Conservation (phyloP, 2,888 invertebrate genomes). For the Polylopha cassiicola region DNA sequence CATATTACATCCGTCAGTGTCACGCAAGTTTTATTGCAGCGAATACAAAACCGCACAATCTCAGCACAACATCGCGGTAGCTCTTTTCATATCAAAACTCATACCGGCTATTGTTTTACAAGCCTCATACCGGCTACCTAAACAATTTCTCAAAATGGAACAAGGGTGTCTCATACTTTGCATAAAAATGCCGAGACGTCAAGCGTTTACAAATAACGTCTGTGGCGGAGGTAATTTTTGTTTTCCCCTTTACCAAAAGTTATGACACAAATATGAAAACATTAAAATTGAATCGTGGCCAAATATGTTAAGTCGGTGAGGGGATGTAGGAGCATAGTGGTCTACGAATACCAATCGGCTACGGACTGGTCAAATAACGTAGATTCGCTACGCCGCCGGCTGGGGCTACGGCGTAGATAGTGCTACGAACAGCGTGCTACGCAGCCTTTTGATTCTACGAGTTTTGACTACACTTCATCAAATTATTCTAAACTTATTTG, state of each 20-base stretch:
- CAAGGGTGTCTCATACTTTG: slow-evolving; percentile 57
- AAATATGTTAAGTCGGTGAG: slow-evolving; percentile 65
- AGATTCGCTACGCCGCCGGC: slow-evolving; percentile 17
- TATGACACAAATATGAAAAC: slow-evolving; percentile 71
- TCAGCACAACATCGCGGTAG: slow-evolving; percentile 39
- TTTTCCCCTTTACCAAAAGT: slow-evolving; percentile 64
- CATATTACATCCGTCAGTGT: slow-evolving; percentile 70
- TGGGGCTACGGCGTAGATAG: slow-evolving; percentile 59
- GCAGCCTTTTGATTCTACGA: slow-evolving; percentile 19
- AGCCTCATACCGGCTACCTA: slow-evolving; percentile 56
- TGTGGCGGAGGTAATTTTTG: slow-evolving; percentile 61
- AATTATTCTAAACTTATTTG: too few relatives aligned
- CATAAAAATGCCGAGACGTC: slow-evolving; percentile 70
- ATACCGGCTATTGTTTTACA: slow-evolving; percentile 39
- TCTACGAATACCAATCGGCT: slow-evolving; percentile 57
- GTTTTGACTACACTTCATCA: too few relatives aligned
- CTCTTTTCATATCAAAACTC: slow-evolving; percentile 45
- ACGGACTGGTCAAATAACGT: slow-evolving; percentile 29
- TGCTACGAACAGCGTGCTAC: slow-evolving; percentile 23
- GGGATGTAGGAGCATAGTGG: slow-evolving; percentile 51
- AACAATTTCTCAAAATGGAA: slow-evolving; percentile 65
- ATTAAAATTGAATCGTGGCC: slow-evolving; percentile 71
- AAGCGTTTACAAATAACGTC: slow-evolving; percentile 71
- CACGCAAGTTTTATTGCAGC: slow-evolving; percentile 69
- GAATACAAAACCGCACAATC: slow-evolving; percentile 59